Evolutionary conservation across 2,113 vertebrate genomes (phyloP), one percentile per base, ranked within the genome.

Genomic region (Pogona vitticeps): DNA sequence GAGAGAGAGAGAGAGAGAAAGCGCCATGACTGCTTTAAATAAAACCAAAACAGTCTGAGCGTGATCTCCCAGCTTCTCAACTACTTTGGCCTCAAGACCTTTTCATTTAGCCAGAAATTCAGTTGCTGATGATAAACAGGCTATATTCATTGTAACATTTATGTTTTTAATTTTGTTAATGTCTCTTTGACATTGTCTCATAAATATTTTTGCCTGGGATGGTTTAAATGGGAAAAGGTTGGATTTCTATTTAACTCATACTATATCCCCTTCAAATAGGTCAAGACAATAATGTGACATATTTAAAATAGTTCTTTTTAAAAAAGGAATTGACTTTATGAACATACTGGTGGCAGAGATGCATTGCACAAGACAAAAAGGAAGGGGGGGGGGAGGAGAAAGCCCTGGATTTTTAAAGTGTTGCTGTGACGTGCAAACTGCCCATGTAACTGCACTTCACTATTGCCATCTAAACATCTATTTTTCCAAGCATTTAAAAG

Each of bases 401-500:
- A 33, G n/a, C 38, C 75, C 91, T 86, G 89, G 88, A 93, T 93
- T 95, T 89, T 86, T 18, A 56, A 68, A 87, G 80, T 9, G 31
- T 81, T 90, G 84, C 91, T 87, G 1, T 12, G 90, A 88, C 58
- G 86, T 33, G 72, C 1, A 31, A 85, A 78, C 76, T 89, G 92
- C 89, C 88, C 91, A 88, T 14, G 89, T 88, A 38, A 68, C 95
- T 90, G 17, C 61, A n/a, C 88, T 61, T 93, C 31, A 2, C 89
- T 89, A 91, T 93, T 91, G 67, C 94, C 93, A 93, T 94, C 88
- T 84, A 91, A 96, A 93, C 94, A 92, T 93, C 95, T 95, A 94
- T 94, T 96, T 96, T 96, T 94, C 95, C 94, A 93, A 93, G 96
- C 95, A 72, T 94, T 94, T 89, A 93, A 90, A 95, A 94, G 94